Percentiles rank a stretch among this genome's conserved stretches.
Evolutionary conservation across 92 coral and sea anemone genomes (phyloP).

Genomic region (Hydrozoanthus gracilis): DNA sequence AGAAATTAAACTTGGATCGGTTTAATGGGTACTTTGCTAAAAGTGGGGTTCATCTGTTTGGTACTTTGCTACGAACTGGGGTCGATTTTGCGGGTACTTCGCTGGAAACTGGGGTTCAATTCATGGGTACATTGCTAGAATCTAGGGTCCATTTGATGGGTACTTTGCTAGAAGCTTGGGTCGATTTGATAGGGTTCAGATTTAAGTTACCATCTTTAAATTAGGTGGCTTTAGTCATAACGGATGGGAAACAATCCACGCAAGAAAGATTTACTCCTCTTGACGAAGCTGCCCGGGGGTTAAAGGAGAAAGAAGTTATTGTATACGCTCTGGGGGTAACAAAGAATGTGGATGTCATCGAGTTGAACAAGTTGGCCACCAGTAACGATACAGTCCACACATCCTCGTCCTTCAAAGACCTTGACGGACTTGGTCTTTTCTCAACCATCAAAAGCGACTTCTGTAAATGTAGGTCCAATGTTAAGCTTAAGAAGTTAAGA

Average conservation of each 20-base stretch:
- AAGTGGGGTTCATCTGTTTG: too few species aligned
- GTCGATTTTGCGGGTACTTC: too few species aligned
- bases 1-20: too few species aligned
- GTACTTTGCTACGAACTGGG: too few species aligned
- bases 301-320: not conserved
- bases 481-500: too few species aligned
- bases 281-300: not conserved
- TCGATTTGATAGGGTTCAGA: not conserved
- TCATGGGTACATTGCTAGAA: too few species aligned
- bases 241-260: not conserved
- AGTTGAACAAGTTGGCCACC: not conserved
- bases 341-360: not conserved
- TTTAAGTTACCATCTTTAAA: not conserved
- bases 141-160: too few species aligned
- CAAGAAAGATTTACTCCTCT: not conserved
- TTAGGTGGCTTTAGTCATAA: not conserved
- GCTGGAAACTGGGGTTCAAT: too few species aligned
- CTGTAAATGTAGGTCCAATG: not conserved
- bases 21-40: too few species aligned
- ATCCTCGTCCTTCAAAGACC: not conserved
- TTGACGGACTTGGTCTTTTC: not conserved
- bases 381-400: not conserved
- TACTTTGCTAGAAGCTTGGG: too few species aligned
- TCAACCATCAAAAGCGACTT: not conserved
- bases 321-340: not conserved